Evolutionary conservation across 2,797 vertebrate genomes (phyloP).

Genomic region (Poecilia gillii): DNA sequence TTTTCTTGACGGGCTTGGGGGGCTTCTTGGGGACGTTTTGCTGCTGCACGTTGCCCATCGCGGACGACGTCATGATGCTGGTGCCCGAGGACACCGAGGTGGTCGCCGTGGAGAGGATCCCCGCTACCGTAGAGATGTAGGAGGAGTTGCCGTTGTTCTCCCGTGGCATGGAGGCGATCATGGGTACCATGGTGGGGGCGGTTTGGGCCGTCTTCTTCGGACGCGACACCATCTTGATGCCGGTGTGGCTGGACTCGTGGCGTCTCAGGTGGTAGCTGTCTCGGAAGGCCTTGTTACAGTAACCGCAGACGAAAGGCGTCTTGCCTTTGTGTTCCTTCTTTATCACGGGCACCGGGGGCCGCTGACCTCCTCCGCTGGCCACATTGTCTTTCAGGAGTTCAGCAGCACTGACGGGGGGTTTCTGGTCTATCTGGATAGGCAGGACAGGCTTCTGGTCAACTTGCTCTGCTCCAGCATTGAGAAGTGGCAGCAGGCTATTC

Average conservation of each 20-base stretch:
- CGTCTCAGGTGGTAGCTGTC: constrained; percentile 99
- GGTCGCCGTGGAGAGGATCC: constrained; percentile 94
- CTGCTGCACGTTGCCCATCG: constrained; percentile 80
- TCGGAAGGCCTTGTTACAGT: constrained; percentile 99
- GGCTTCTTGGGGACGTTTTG: constrained; percentile 89
- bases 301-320: constrained; percentile 97
- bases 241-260: constrained; percentile 98
- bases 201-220: constrained; percentile 90
- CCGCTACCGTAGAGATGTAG: constrained; percentile 93
- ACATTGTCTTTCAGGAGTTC: constrained; percentile 94
- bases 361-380: constrained; percentile 71
- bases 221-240: constrained; percentile 98
- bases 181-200: constrained; percentile 92
- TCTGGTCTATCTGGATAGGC: constrained; percentile 96
- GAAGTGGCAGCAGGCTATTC: constrained; percentile 94
- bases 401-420: constrained; percentile 88
- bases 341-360: constrained; percentile 81
- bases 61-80: constrained; percentile 78
- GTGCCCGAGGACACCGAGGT: constrained; percentile 89
- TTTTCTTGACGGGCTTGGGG: constrained; percentile 97
- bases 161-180: constrained; percentile 92
- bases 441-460: constrained; percentile 97
- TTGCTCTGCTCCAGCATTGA: constrained; percentile 92
- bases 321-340: constrained; percentile 98
- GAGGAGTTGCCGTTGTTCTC: constrained; percentile 90